Conservation (phyloP, 2,797 vertebrate genomes). For the Perodicticus potto region DNA sequence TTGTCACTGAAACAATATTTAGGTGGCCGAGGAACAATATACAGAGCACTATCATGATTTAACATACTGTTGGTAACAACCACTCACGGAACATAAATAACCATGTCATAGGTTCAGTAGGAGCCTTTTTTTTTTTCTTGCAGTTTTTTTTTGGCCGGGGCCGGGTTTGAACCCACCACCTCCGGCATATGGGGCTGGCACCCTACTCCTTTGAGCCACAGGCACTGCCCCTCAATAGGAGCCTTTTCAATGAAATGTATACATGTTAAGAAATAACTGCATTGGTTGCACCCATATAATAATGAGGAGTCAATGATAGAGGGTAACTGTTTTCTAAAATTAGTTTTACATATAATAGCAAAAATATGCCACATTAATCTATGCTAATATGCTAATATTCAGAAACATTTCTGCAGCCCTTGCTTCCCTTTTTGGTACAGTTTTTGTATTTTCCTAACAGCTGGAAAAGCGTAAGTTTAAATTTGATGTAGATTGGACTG, state of each 20-base stretch:
- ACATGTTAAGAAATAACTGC: slow-evolving; percentile 37
- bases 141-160: too few relatives aligned
- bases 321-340: neutral
- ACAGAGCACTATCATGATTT: neutral
- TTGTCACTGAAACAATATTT: neutral
- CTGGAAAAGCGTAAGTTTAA: slow-evolving; percentile 17
- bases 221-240: neutral
- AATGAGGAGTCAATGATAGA: neutral
- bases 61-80: neutral
- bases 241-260: slow-evolving; percentile 12
- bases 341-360: neutral
- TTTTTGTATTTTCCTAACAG: slow-evolving; percentile 36
- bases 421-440: slow-evolving; percentile 14
- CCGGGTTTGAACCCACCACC: too few relatives aligned
- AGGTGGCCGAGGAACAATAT: neutral
- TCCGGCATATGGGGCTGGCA: too few relatives aligned
- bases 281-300: neutral
- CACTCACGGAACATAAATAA: neutral
- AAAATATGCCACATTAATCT: neutral
- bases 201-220: too few relatives aligned
- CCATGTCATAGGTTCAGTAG: neutral
- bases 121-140: neutral
- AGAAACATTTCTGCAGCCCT: slow-evolving; percentile 23
- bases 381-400: slow-evolving; percentile 39
- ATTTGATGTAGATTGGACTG: slow-evolving; percentile 45